Evolutionary conservation across 2,888 invertebrate species (phyloP), one percentile per base, ranked within the genome.

Genomic region (Tineola bisselliella): DNA sequence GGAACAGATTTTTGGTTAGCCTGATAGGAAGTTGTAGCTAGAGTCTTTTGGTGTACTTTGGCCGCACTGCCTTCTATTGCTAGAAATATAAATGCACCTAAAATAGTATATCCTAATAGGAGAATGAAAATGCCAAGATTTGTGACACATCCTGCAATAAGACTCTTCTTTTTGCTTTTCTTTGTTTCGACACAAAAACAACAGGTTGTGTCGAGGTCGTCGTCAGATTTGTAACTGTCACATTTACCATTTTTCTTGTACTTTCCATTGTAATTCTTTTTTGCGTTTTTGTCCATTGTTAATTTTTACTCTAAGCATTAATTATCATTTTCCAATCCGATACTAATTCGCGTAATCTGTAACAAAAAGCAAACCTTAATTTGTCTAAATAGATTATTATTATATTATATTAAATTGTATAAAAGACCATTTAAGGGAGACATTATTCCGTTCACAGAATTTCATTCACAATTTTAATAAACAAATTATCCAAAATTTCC

Each of bases 91-190:
- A 95, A 92, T 64, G 94, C 93, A 62, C 92, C 92, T 65, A 89
- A 68, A 61, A 88, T 71, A 1, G 95, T 94, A 74, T 95, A 95
- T 15, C 92, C 93, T 63, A 95, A 89, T 1, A 95, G 89, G 25
- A 95, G 84, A 60, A 92, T 89, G 74, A 95, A 95, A 67, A 95
- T 94, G 59, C 94, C 93, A 63, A 94, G 81, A 79, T 95, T 95
- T 58, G 94, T 94, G 64, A 93, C 86, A 66, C 94, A 89, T 11
- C 93, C 93, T 25, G 93, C 91, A 15, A 87, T 74, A 0, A 88
- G 70, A 62, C 79, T 81, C 64, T 87, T 87, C 69, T 87, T 86
- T 64, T 86, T 83, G 63, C 79, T 83, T 63, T 79, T 87, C 65
- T 81, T 84, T 12, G 87, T 87, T 71, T 83, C 86, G 62, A 88